Evolutionary conservation across 2,113 vertebrate species (phyloP).

Genomic region (Mastomys natalensis): DNA sequence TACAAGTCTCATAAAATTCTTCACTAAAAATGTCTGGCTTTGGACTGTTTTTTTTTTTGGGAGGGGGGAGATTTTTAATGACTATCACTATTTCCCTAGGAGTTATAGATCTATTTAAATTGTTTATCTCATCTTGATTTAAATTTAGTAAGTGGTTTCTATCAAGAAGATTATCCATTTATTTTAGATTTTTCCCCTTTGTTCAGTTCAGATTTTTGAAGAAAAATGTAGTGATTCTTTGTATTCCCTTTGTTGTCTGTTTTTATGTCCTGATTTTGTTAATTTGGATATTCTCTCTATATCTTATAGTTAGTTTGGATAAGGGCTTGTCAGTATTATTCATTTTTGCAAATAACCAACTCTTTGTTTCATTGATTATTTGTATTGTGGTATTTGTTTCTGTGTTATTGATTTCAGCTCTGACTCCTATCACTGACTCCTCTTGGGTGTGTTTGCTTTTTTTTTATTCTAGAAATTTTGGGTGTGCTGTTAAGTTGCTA

Average conservation of each 20-base stretch:
- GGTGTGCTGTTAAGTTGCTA: neutral
- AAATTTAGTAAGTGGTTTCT: neutral
- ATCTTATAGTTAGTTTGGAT: neutral
- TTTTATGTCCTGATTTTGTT: neutral
- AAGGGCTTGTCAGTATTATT: neutral
- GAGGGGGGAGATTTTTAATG: no score
- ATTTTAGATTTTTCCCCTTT: neutral
- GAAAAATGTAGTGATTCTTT: neutral
- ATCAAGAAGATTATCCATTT: neutral
- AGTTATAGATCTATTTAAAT: no score
- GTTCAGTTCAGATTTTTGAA: neutral
- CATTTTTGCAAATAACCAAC: neutral
- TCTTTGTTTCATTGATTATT: neutral
- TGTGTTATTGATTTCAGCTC: neutral
- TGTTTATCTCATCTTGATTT: neutral
- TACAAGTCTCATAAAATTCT: no score
- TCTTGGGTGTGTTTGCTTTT: neutral
- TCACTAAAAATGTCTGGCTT: no score
- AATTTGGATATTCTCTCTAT: neutral
- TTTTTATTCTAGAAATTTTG: neutral
- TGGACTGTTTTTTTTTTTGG: no score
- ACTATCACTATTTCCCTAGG: no score
- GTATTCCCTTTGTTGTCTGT: neutral
- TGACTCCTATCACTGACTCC: neutral
- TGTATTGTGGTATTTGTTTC: neutral